These are phyloP conservation scores for Spodoptera litura DNA, from an alignment of 1,140 invertebrate genomes.

Conservation along the genomic window DNA sequence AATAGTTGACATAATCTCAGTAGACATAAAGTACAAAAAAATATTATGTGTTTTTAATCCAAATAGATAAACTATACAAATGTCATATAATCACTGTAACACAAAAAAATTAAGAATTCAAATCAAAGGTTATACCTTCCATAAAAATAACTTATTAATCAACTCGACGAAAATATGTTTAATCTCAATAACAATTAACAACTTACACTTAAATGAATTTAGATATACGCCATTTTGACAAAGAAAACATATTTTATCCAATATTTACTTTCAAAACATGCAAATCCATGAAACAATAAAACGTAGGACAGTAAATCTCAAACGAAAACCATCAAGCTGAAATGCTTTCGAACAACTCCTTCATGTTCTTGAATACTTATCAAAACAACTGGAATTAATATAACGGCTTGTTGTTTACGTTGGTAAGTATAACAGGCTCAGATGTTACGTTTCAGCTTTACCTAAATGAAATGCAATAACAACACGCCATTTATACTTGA, in stretches of 20 bases:
- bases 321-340: slow-evolving; percentile 23
- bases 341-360: slow-evolving; percentile 23
- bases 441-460: slow-evolving; percentile 52
- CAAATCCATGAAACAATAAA: slow-evolving; percentile 25
- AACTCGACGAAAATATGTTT: too few relatives aligned
- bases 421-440: slow-evolving; percentile 49
- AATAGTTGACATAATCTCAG: too few relatives aligned
- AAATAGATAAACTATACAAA: too few relatives aligned
- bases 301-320: not conserved
- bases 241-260: not conserved
- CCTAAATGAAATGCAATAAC: slow-evolving; percentile 56
- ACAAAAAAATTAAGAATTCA: too few relatives aligned
- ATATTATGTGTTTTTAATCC: too few relatives aligned
- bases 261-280: not conserved
- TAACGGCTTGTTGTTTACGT: slow-evolving; percentile 9
- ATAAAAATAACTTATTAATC: too few relatives aligned
- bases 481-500: slow-evolving; percentile 46
- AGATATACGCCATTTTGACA: too few relatives aligned
- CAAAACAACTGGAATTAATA: slow-evolving; percentile 30
- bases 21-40: too few relatives aligned
- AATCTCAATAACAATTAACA: too few relatives aligned
- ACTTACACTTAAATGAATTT: too few relatives aligned
- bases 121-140: too few relatives aligned
- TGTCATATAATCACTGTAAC: too few relatives aligned
- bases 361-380: slow-evolving; percentile 27